Evolutionary conservation across 2,797 vertebrate genomes (phyloP).

Genomic region (Hippoglossus hippoglossus): DNA sequence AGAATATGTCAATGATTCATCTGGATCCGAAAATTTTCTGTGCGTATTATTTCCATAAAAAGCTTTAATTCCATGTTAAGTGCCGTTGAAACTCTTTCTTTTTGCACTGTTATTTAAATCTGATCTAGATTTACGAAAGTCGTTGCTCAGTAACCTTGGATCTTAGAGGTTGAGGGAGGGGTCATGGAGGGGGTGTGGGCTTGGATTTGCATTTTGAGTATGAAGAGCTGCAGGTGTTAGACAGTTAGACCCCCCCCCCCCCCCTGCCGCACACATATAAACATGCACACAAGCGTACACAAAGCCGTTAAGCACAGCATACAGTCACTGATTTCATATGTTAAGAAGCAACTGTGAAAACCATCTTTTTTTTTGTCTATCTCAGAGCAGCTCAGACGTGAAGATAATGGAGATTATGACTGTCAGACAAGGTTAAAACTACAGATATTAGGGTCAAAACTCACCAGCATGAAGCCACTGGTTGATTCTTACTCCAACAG

Average conservation of each 20-base stretch:
- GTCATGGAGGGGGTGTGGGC: slow-evolving; percentile 53
- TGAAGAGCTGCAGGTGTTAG: slow-evolving; percentile 85
- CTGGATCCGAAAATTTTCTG: not conserved
- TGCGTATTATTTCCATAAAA: not conserved
- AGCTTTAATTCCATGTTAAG: not conserved
- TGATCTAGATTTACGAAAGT: slow-evolving; percentile 67
- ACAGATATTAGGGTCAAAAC: slow-evolving; percentile 59
- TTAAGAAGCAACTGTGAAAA: slow-evolving; percentile 59
- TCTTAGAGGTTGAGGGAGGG: slow-evolving; percentile 63
- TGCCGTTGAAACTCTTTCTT: slow-evolving; percentile 44
- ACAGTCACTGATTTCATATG: slow-evolving; percentile 72
- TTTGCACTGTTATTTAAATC: slow-evolving; percentile 61
- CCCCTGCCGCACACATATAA: slow-evolving; percentile 31
- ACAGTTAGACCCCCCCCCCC: slow-evolving; percentile 59
- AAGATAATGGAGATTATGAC: slow-evolving; percentile 71
- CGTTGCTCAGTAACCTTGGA: slow-evolving; percentile 73
- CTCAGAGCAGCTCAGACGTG: slow-evolving; percentile 49
- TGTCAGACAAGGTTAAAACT: slow-evolving; percentile 75
- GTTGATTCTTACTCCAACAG: slow-evolving; percentile 34
- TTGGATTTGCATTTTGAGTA: slow-evolving; percentile 81
- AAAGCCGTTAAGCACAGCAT: slow-evolving; percentile 59
- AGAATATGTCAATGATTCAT: not conserved
- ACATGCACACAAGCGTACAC: slow-evolving; percentile 34
- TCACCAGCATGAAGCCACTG: slow-evolving; percentile 49
- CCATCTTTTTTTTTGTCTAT: slow-evolving; percentile 55